Evolutionary conservation across 2,113 vertebrate species (phyloP), one percentile per base, ranked within the genome.

Genomic region (Halcyon malimbica): DNA sequence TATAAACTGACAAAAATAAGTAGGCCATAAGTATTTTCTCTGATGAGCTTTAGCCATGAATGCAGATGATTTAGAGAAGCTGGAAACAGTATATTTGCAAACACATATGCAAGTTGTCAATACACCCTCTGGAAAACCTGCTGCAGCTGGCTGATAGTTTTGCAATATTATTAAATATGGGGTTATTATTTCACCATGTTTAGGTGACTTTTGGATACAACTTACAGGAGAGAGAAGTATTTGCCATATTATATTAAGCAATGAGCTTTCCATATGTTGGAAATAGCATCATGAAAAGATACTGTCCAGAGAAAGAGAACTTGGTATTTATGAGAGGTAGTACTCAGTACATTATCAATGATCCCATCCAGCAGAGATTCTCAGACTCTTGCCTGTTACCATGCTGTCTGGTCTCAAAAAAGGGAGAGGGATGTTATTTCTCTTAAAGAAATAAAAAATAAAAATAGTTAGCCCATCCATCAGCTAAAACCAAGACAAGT

Each of bases 141-240:
- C 93, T 96, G 60, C 67, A 92, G 73, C 71, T 95, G 96, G 67
- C 60, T 78, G 63, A 84, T 78, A 77, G n/a, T 73, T 79, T 73
- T 76, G 35, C 25, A 83, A 15, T 73, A 69, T 82, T 78, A 88
- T 90, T 96, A 83, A 79, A 87, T 46, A 31, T 62, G 26, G 23
- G 48, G 67, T 64, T 87, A 85, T 93, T 93, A 84, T 95, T 96
- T 96, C 83, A 76, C 86, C 42, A 71, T 94, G 84, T 96, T 94
- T 96, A 95, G 62, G 76, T 96, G 93, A 95, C 65, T 96, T 87
- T 94, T 94, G 95, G 94, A 95, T 79, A 46, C 76, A 95, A 76
- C 44, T 65, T 77, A 50, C 35, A 89, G 35, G 75, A 88, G 65
- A 75, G 48, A 69, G 63, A 83, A 91, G 59, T 44, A 77, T 23